Evolutionary conservation across 2,888 invertebrate species (phyloP), one percentile per base, ranked within the genome.

Genomic region (Cancer borealis): DNA sequence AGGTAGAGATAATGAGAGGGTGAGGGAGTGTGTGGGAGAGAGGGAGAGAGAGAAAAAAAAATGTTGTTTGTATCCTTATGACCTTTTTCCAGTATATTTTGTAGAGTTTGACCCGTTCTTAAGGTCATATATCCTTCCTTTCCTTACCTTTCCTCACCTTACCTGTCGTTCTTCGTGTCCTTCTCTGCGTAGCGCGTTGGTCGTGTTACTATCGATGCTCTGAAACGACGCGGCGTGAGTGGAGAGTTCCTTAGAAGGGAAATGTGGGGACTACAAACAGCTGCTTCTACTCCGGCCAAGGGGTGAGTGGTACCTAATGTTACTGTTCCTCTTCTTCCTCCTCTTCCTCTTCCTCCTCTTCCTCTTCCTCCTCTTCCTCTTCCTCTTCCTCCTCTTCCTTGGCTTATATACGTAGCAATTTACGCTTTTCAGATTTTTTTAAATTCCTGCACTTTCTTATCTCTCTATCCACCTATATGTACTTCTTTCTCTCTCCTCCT

Each of bases 191-290:
- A 98, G 98, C 97, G 98, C 95, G 98, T 98, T 1, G 98, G 98
- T 1, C 98, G 98, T 97, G 98, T 98, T 66, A 98, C 98, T 0
- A 98, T 98, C 96, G 98, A 97, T 88, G 98, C 98, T 95, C 96
- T 99, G 94, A 97, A 98, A 96, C 98, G 98, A 96, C 97, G 98
- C 92, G 98, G 98, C 60, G 98, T 98, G 97, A 98, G 98, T 6
- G 98, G 98, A 0, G 98, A 99, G 96, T 98, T 98, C 96, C 97
- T 99, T 97, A 97, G 98, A 6, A 97, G 98, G 89, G 97, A 98
- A 84, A 99, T 99, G 98, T 99, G 99, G 98, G 98, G 98, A 21
- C 97, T 96, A 21, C 95, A 98, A 49, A 98, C 98, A 60, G 98
- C 98, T 0, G 98, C 98, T 96, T 98, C 98, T 12, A 98, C 98